Conservation (phyloP, 2,113 vertebrate genomes). For the Trichechus manatus region DNA sequence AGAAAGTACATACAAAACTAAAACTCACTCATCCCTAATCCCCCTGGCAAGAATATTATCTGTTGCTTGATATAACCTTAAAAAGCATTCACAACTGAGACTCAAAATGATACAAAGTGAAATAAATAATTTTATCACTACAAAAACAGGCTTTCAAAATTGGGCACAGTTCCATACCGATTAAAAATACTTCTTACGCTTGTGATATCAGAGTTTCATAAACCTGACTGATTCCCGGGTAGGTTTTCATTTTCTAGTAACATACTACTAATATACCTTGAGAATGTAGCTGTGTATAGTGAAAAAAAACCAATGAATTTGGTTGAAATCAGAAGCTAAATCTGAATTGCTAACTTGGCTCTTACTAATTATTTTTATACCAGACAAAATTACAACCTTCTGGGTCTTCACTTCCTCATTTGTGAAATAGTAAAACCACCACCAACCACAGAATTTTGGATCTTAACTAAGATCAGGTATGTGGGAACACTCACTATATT, state of each 20-base stretch:
- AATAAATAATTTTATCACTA: conserved; percentile 6
- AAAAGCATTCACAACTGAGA: conserved; percentile 6
- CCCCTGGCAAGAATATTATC: background rate
- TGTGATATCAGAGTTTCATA: background rate
- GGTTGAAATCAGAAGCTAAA: background rate
- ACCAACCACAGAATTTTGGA: background rate
- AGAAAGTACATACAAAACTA: background rate
- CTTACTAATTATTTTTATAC: background rate
- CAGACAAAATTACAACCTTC: background rate
- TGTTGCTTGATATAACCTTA: background rate
- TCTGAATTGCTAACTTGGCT: background rate
- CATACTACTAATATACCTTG: background rate
- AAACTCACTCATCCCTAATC: conserved; percentile 2
- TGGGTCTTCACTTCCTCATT: background rate
- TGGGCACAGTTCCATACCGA: background rate
- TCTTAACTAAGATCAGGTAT: background rate
- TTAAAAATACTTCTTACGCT: background rate
- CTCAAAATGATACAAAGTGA: background rate
- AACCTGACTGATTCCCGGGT: background rate
- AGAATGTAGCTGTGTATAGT: background rate
- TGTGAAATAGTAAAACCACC: background rate
- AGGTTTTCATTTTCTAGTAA: background rate
- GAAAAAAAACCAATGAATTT: background rate
- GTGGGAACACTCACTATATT: background rate
- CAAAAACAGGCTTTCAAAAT: background rate